Evolutionary conservation across 2,113 vertebrate species (phyloP), one percentile per base, ranked within the genome.

Genomic region (Calypte anna): DNA sequence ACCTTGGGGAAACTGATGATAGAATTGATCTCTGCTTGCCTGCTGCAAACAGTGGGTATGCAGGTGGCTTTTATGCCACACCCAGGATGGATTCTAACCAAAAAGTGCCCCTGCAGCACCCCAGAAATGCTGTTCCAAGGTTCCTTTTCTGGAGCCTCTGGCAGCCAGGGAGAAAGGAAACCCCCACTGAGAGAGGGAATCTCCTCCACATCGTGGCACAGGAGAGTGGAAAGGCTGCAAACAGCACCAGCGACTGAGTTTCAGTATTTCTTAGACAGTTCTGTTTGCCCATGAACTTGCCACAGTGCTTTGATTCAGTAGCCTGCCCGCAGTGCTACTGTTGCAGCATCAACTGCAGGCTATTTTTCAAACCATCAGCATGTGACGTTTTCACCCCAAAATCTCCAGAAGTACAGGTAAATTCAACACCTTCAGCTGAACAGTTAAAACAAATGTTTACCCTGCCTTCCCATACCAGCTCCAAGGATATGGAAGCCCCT

Each of bases 1-100:
- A 50, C 11, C 19, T 0, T 2, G 18, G 25, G 57, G n/a, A 21
- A 58, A 30, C 28, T 63, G 50, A 0, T 7, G 48, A 40, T 0
- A 15, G 36, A 40, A 4, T 2, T 30, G 24, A 44, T 10, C 40
- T 30, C 38, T 10, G 4, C n/a, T 36, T 25, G 10, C 82, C 55
- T 38, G 17, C 28, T 53, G 48, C 36, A 12, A 40, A 38, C 8
- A 28, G 36, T 1, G 1, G 19, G 9, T 14, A 4, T 22, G 36
- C 28, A 51, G 30, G 28, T 6, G 7, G 7, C 3, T 27, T 30
- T 40, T 21, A 9, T 2, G 2, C 2, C 2, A 30, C 63, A 55
- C 48, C 0, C 5, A 10, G 11, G 38, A 23, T 38, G 1, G 0
- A 14, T 38, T 46, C 59, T n/a, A 79, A 68, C 84, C 78, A 84